These are phyloP conservation scores for Mimas tiliae DNA, from an alignment of 2,888 invertebrate genomes.

Conservation along the genomic window DNA sequence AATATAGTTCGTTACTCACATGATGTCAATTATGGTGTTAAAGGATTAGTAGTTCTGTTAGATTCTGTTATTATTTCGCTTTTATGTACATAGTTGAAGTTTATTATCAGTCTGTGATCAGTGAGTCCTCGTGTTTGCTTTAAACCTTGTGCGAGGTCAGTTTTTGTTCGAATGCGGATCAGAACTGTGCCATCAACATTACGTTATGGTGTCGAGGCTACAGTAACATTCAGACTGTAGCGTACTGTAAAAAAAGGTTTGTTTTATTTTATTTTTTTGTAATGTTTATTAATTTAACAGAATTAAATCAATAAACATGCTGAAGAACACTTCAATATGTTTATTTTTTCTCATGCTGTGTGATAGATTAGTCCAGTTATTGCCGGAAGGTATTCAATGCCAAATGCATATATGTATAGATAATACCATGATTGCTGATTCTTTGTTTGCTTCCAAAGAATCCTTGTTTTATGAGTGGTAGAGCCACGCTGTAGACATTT, in stretches of 20 bases:
- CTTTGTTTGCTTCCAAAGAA: too few relatives aligned
- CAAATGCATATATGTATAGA: not conserved
- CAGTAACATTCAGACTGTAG: conserved; percentile 9
- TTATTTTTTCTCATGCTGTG: too few relatives aligned
- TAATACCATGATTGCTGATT: not conserved
- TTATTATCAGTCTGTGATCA: not conserved
- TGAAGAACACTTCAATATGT: too few relatives aligned
- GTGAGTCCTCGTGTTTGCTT: not conserved
- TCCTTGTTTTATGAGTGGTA: too few relatives aligned
- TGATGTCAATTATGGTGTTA: not conserved
- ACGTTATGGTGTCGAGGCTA: conserved; percentile 20
- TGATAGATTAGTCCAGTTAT: not conserved
- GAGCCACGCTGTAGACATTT: too few relatives aligned
- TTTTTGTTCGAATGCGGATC: conserved; percentile 3
- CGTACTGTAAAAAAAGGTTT: not conserved
- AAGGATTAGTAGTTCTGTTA: not conserved
- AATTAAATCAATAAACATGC: too few relatives aligned
- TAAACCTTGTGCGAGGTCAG: conserved; percentile 19
- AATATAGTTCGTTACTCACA: not conserved
- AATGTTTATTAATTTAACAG: too few relatives aligned
- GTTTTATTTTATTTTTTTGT: not conserved
- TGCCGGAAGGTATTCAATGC: not conserved
- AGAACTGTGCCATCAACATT: conserved; percentile 16
- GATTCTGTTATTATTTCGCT: not conserved
- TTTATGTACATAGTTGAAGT: not conserved